Percentiles rank a stretch among this genome's conserved stretches.
Evolutionary conservation across 2,113 vertebrate genomes (phyloP).

Genomic region (Protobothrops mucrosquamatus): DNA sequence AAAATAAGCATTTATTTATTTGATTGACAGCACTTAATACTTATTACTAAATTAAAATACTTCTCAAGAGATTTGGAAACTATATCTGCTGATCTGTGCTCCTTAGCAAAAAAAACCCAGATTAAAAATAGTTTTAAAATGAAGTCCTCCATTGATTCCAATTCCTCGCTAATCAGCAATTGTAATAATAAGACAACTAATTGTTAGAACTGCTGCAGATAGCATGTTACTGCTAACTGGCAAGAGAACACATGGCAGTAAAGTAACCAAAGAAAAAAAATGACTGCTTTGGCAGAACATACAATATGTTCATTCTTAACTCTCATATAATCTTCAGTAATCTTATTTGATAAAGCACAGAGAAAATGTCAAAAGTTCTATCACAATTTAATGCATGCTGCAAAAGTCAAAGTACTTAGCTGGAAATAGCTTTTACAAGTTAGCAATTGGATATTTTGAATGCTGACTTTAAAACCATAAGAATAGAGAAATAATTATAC

Average conservation of each 20-base stretch:
- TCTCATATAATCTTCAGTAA: background rate
- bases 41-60: background rate
- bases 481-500: conserved; percentile 41
- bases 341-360: background rate
- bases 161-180: background rate
- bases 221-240: background rate
- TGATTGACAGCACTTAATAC: background rate
- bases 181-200: background rate
- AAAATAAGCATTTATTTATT: background rate
- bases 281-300: background rate
- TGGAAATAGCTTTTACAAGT: background rate
- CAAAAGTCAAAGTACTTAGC: conserved; percentile 4
- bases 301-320: background rate
- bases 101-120: too few relatives aligned
- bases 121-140: background rate
- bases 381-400: conserved; percentile 15
- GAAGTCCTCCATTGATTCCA: background rate
- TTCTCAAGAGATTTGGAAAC: background rate
- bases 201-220: background rate
- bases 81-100: background rate
- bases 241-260: background rate
- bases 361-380: background rate
- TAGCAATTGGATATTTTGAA: background rate
- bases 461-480: conserved; percentile 45
- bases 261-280: background rate